A percentile compares a stretch with the other conserved stretches of the same genome.
Evolutionary conservation across 2,113 vertebrate species (phyloP).

Genomic region (Electrona antarctica): DNA sequence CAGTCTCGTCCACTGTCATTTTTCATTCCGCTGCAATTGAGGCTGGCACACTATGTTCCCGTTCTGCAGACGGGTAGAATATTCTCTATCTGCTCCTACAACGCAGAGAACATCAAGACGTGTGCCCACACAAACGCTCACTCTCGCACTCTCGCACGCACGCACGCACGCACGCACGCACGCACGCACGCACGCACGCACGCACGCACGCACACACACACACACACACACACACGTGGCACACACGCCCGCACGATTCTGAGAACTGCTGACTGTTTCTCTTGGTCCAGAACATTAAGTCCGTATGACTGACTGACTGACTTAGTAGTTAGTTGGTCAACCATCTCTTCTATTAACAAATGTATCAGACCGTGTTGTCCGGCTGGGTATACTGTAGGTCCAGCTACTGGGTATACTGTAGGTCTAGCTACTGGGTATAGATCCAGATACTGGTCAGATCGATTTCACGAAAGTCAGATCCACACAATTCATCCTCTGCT

Average conservation of each 20-base stretch:
- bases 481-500: no score
- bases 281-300: neutral
- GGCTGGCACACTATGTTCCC: neutral
- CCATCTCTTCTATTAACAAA: no score
- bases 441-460: no score
- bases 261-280: neutral
- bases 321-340: no score
- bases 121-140: neutral
- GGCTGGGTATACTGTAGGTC: no score
- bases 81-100: neutral
- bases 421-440: no score
- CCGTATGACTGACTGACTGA: constrained; percentile 9
- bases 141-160: constrained; percentile 6
- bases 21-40: neutral
- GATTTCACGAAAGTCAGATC: no score
- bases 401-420: no score
- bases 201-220: neutral
- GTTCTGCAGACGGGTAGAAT: no score
- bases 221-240: neutral
- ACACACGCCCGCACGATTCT: neutral
- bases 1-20: neutral
- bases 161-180: neutral
- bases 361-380: no score
- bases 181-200: no score
- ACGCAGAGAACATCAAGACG: neutral